Base-by-base conservation (phyloP, 1,140 invertebrate species). In the Drosophila takahashii region DNA sequence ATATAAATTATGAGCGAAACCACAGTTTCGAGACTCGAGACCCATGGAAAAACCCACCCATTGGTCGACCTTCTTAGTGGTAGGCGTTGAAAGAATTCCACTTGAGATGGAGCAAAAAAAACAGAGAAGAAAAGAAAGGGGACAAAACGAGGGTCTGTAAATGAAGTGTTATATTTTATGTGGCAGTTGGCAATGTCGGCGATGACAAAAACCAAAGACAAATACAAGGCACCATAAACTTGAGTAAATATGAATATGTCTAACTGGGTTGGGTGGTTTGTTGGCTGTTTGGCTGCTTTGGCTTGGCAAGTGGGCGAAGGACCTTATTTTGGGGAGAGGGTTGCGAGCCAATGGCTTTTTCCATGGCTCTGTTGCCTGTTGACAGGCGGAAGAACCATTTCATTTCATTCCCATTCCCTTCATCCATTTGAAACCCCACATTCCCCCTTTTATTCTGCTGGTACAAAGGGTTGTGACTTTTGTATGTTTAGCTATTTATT, bases 131-230 rank as follows among this genome's bases (percentile, higher is more conserved):
- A 13, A 9, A 13, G 26, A 29, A 15, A 61, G 34, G 15, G 4
- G 47, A 34, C 51, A 27, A 58, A 47, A 57, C 16, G 15, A 26
- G 52, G 36, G 50, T 36, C 81, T 85, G 83, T 54, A 86, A 87
- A 86, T 86, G 83, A 87, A 86, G 83, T 86, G 83, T 86, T 86
- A 79, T 79, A 86, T 87, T 83, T 86, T 86, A 87, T 86, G 83
- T 87, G 83, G 69, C 57, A 87, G 72, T 60, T 61, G 75, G 75
- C 74, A 77, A 73, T 61, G 67, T 47, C 42, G 52, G 59, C 59
- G 60, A 52, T 57, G 59, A 75, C 71, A 76, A 52, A 51, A 77
- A 77, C 72, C 71, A 75, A 69, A 77, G 73, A 69, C 75, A 77
- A 77, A 77, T 77, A 77, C 73, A 61, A 77, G 50, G 73, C 66